Base-by-base conservation (phyloP, 2,797 vertebrate species). In the Tolypeutes matacus region DNA sequence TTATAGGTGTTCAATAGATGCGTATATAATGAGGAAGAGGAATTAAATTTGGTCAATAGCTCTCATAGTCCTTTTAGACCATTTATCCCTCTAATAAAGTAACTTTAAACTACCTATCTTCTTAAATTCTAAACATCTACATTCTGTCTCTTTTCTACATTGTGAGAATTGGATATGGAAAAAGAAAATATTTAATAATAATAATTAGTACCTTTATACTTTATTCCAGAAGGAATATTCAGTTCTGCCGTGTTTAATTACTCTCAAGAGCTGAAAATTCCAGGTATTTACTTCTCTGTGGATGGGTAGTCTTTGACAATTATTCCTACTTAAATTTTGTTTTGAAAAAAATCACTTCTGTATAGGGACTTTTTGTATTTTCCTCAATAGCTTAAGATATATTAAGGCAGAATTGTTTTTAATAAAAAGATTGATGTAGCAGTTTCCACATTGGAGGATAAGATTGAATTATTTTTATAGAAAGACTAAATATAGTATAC, bases 181-280 rank as follows among this genome's bases (percentile, higher is more conserved):
- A 90, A 86, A 36, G 21, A 46, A 73, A 36, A n/a, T 36, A 70
- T 81, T 77, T 51, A 76, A 65, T 84, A 67, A 18, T 64, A 82
- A 93, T 75, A 53, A 62, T 53, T 77, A 72, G 11, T 9, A 49
- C 42, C 86, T 21, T 42, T 70, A n/a, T 31, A 18, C 3, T 58
- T 96, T 49, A 89, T 95, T 70, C 10, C 27, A 78, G 4, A 62
- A 64, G 56, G 3, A 64, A 65, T 76, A 49, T 93, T 82, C 14
- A 60, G 7, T 94, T 77, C 65, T 64, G 49, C n/a, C 60, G 46
- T 84, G 42, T 72, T 4, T 29, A 85, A 49, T 17, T 65, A 56
- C 10, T 51, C 25, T 86, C 2, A 91, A 46, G 9, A 56, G 8
- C 5, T 94, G 13, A 75, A 51, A 46, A 42, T 51, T 76, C 9